These are phyloP conservation scores for Athalia rosae DNA, from an alignment of 2,888 invertebrate species.

Conservation along the genomic window DNA sequence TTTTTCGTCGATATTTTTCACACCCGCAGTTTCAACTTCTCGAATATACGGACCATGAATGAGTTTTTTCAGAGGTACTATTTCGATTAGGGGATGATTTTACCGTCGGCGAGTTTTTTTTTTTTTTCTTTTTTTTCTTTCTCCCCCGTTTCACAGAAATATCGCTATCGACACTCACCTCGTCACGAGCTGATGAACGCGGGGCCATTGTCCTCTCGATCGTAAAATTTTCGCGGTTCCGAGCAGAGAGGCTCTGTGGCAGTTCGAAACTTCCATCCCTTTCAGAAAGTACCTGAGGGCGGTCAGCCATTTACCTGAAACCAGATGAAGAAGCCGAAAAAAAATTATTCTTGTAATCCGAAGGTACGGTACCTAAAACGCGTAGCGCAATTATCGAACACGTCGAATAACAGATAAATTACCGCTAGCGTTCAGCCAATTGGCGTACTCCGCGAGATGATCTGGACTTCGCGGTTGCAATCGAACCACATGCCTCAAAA, in stretches of 20 bases:
- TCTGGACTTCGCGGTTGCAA: conserved; percentile 82
- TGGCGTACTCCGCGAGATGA: conserved; percentile 82
- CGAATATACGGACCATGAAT: too few relatives aligned
- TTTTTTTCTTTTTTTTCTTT: too few relatives aligned
- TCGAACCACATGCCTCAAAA: conserved; percentile 79
- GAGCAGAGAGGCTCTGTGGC: conserved; percentile 77
- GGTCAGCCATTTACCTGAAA: conserved; percentile 75
- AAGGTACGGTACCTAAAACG: not conserved
- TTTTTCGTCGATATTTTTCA: too few relatives aligned
- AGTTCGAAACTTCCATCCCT: conserved; percentile 75
- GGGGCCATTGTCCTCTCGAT: conserved; percentile 79
- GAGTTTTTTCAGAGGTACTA: too few relatives aligned
- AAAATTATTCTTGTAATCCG: conserved; percentile 1
- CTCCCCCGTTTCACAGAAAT: not conserved
- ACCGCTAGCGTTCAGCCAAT: conserved; percentile 83
- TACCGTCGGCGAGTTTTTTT: too few relatives aligned
- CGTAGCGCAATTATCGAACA: not conserved
- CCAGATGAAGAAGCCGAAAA: conserved; percentile 40
- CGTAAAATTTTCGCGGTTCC: conserved; percentile 80
- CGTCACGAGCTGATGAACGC: conserved; percentile 80
- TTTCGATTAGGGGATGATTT: too few relatives aligned
- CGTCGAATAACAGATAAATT: conserved; percentile 51
- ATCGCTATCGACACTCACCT: conserved; percentile 73
- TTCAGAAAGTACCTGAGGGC: conserved; percentile 77
- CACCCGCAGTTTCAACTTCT: too few relatives aligned